These are phyloP conservation scores for Nibea albiflora DNA, from an alignment of 2,113 vertebrate species.

Conservation along the genomic window DNA sequence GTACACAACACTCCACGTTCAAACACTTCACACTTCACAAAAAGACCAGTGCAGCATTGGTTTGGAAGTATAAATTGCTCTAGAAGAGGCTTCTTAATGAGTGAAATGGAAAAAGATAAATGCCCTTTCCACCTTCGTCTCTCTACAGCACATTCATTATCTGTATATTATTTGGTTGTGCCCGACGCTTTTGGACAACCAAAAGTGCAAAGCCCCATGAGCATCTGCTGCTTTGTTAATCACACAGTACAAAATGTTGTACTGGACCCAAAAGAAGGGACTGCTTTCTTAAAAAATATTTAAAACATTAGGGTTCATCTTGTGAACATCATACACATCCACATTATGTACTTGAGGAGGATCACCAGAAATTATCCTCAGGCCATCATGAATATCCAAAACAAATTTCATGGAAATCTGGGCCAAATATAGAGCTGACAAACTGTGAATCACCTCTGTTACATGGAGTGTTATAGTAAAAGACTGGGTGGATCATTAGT, in stretches of 20 bases:
- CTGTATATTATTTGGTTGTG: slow-evolving; percentile 15
- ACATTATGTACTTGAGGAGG: too few species aligned
- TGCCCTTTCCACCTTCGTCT: slow-evolving; percentile 5
- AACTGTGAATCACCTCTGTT: background rate
- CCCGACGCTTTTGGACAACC: background rate
- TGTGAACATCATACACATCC: background rate
- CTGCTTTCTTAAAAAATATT: background rate
- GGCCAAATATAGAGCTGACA: background rate
- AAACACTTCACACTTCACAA: background rate
- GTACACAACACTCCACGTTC: background rate
- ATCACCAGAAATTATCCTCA: background rate
- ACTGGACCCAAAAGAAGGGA: too few species aligned
- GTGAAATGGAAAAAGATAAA: slow-evolving; percentile 20
- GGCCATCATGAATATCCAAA: background rate
- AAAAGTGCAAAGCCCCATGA: background rate
- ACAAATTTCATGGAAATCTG: slow-evolving; percentile 1
- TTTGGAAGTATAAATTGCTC: slow-evolving; percentile 11
- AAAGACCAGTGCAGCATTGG: background rate
- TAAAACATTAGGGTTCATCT: background rate
- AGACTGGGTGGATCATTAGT: background rate
- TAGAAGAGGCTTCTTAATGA: slow-evolving; percentile 19
- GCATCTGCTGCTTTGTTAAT: background rate
- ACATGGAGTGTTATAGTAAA: background rate
- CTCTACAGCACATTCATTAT: slow-evolving; percentile 28
- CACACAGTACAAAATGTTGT: background rate